These are phyloP conservation scores for Mythimna albipuncta DNA, from an alignment of 2,888 invertebrate species.

Conservation along the genomic window DNA sequence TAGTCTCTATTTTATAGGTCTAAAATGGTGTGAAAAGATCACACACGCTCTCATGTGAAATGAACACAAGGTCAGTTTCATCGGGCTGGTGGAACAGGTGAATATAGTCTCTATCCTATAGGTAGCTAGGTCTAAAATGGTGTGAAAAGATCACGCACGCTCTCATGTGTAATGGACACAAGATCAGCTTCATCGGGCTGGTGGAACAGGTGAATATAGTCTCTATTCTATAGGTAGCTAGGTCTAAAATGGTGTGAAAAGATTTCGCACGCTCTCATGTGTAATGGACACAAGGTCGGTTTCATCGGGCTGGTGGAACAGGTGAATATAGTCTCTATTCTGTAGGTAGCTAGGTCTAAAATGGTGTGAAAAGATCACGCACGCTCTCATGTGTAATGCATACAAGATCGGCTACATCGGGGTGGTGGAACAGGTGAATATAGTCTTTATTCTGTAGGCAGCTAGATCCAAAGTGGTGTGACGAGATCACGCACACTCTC, in stretches of 20 bases:
- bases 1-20: constrained; percentile 44
- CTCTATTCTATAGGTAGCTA: constrained; percentile 45
- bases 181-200: constrained; percentile 94
- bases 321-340: constrained; percentile 66
- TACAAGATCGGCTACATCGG: constrained; percentile 94
- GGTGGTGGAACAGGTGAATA: constrained; percentile 91
- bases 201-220: constrained; percentile 90
- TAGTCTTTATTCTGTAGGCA: neutral
- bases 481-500: constrained; percentile 85
- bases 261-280: constrained; percentile 91
- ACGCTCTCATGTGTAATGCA: constrained; percentile 92
- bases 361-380: neutral
- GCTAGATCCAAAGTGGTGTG: constrained; percentile 84
- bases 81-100: constrained; percentile 93
- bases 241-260: constrained; percentile 82
- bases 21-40: constrained; percentile 92
- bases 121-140: constrained; percentile 83
- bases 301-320: constrained; percentile 93
- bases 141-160: constrained; percentile 76
- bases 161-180: constrained; percentile 92
- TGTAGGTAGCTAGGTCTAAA: constrained; percentile 83
- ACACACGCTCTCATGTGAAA: constrained; percentile 95
- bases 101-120: neutral
- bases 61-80: constrained; percentile 94
- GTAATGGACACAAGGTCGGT: constrained; percentile 94